phyloP scores from a whole-genome alignment of 2,797 vertebrate species.

The Betta splendens region DNA sequence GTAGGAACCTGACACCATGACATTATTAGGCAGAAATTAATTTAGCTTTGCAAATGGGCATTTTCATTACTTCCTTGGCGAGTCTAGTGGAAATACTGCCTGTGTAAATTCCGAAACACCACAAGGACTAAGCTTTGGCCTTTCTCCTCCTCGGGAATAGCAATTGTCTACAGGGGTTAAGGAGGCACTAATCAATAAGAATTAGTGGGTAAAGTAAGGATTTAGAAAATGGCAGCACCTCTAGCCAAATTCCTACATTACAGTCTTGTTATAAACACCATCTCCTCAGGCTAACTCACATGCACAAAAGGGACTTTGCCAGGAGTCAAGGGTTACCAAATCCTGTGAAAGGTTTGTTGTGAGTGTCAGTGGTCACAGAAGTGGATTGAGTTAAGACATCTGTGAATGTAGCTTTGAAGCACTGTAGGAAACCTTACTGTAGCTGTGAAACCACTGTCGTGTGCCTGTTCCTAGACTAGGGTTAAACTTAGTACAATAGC shows the following conservation, averaged over 20 bases:
- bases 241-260: slow-evolving; percentile 43
- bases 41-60: slow-evolving; percentile 22
- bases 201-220: slow-evolving; percentile 49
- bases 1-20: slow-evolving; percentile 18
- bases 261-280: slow-evolving; percentile 30
- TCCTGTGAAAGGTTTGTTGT: slow-evolving; percentile 42
- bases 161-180: slow-evolving; percentile 46
- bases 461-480: neutral
- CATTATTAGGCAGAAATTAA: slow-evolving; percentile 13
- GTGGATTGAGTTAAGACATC: slow-evolving; percentile 50
- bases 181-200: slow-evolving; percentile 63
- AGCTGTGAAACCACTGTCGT: slow-evolving; percentile 5
- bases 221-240: slow-evolving; percentile 41
- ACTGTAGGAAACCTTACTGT: neutral
- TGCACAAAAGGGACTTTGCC: slow-evolving; percentile 52
- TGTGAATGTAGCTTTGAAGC: slow-evolving; percentile 8
- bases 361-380: slow-evolving; percentile 34
- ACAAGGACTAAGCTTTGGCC: slow-evolving; percentile 18
- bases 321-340: slow-evolving; percentile 62
- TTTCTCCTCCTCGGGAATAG: slow-evolving; percentile 41
- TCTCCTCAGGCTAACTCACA: slow-evolving; percentile 31
- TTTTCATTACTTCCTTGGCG: slow-evolving; percentile 8
- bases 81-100: slow-evolving; percentile 13
- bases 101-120: slow-evolving; percentile 10
- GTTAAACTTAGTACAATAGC: slow-evolving; percentile 1